A percentile compares a stretch with the other conserved stretches of the same genome.
phyloP scores from a whole-genome alignment of 2,113 vertebrate genomes.

The Lipophrys pholis region DNA sequence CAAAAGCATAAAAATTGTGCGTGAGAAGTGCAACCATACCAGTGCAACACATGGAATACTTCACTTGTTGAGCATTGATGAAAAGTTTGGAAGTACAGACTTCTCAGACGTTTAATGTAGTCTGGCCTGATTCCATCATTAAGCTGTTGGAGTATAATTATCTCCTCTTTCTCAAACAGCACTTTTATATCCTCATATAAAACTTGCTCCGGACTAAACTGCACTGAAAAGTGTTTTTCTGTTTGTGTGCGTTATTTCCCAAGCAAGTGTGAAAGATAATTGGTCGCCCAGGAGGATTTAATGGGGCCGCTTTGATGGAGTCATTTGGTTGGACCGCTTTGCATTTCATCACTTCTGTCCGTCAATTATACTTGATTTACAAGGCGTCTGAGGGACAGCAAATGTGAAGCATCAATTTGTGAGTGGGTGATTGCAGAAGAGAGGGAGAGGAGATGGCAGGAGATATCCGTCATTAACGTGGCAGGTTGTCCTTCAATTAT shows the following conservation, averaged over 20 bases:
- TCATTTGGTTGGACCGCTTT: conserved; percentile 74
- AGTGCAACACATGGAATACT: no score
- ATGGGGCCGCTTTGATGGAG: conserved; percentile 75
- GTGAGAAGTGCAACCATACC: no score
- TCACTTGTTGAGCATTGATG: no score
- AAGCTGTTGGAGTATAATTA: background rate
- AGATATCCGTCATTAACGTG: conserved; percentile 75
- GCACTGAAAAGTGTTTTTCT: conserved; percentile 28
- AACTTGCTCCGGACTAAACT: background rate
- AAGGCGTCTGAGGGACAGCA: conserved; percentile 63
- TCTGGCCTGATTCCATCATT: background rate
- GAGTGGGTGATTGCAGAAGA: conserved; percentile 72
- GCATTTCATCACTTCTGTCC: conserved; percentile 79
- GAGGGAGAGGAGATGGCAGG: conserved; percentile 65
- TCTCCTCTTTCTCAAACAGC: background rate
- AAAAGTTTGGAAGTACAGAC: no score
- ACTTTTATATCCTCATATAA: background rate
- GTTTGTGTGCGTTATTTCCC: conserved; percentile 44
- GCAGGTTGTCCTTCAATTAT: conserved; percentile 77
- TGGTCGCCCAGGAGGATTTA: conserved; percentile 73
- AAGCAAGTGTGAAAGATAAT: conserved; percentile 71
- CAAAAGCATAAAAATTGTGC: no score
- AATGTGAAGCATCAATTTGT: conserved; percentile 77
- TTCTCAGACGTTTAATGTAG: no score
- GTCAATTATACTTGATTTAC: conserved; percentile 82